phyloP scores from a whole-genome alignment of 2,888 invertebrate genomes.

The Polietes domitor region DNA sequence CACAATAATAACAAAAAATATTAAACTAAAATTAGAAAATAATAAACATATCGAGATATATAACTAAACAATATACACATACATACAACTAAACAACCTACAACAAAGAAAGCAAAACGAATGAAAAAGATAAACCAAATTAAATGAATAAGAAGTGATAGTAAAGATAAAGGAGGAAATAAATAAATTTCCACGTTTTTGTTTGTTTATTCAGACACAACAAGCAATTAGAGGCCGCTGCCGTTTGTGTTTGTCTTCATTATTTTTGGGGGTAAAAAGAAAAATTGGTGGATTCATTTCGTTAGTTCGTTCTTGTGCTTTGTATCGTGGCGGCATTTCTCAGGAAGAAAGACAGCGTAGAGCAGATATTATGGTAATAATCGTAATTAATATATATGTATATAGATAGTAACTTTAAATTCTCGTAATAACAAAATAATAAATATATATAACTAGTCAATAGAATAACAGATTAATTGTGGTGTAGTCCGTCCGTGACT shows the following conservation, averaged over 20 bases:
- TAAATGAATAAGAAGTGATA: slow-evolving; percentile 4
- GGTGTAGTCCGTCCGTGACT: too few species aligned
- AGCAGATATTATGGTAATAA: slow-evolving; percentile 76
- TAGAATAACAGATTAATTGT: too few species aligned
- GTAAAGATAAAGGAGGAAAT: slow-evolving; percentile 36
- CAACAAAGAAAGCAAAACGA: not conserved
- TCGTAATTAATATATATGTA: not conserved
- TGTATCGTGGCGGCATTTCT: slow-evolving; percentile 79
- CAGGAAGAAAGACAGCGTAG: slow-evolving; percentile 74
- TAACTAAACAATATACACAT: not conserved
- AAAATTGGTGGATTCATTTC: slow-evolving; percentile 74
- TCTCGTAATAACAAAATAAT: too few species aligned
- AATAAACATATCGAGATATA: slow-evolving; percentile 20
- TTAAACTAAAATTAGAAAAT: slow-evolving; percentile 8
- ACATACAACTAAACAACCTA: not conserved
- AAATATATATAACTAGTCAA: too few species aligned
- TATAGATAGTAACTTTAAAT: too few species aligned
- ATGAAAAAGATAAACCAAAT: slow-evolving; percentile 10
- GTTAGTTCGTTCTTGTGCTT: slow-evolving; percentile 77
- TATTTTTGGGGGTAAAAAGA: slow-evolving; percentile 46
- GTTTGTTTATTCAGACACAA: not conserved
- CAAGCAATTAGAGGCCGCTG: slow-evolving; percentile 38
- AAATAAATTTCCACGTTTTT: slow-evolving; percentile 41
- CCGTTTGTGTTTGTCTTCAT: slow-evolving; percentile 3
- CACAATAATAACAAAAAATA: too few species aligned